A percentile compares a stretch with the other conserved stretches of the same genome.
Conservation (phyloP, 2,888 invertebrate genomes). For the Brachyptera risi region DNA sequence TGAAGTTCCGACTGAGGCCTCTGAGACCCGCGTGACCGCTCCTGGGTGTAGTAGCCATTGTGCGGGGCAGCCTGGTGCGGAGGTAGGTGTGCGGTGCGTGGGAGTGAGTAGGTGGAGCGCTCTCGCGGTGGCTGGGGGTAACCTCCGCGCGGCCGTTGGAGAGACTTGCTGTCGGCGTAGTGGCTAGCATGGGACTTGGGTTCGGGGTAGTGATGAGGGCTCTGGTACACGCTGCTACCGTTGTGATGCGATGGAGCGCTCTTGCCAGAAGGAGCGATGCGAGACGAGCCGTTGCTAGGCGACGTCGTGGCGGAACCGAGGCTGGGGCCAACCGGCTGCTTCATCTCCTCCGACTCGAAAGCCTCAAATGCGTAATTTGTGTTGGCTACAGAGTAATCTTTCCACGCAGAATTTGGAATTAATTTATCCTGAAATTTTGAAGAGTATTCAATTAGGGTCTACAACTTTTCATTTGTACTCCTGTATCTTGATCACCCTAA, state of each 20-base stretch:
- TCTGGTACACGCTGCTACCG: slow-evolving; percentile 23
- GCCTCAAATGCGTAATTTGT: slow-evolving; percentile 90
- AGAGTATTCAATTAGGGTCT: no score
- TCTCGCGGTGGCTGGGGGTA: slow-evolving; percentile 46
- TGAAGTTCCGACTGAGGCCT: slow-evolving; percentile 47
- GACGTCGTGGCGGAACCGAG: slow-evolving; percentile 38
- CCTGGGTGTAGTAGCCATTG: slow-evolving; percentile 39
- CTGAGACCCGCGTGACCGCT: slow-evolving; percentile 42
- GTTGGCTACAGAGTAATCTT: slow-evolving; percentile 77
- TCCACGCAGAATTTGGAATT: slow-evolving; percentile 82
- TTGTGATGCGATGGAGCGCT: slow-evolving; percentile 31
- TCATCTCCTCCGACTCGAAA: slow-evolving; percentile 75
- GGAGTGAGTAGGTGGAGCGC: slow-evolving; percentile 70
- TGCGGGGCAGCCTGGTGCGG: slow-evolving; percentile 35
- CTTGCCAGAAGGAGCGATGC: slow-evolving; percentile 31
- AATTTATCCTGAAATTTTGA: slow-evolving; percentile 64
- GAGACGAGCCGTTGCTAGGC: slow-evolving; percentile 37
- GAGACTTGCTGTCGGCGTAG: slow-evolving; percentile 49
- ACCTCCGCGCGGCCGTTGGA: slow-evolving; percentile 52
- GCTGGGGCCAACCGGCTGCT: slow-evolving; percentile 35
- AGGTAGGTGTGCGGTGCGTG: slow-evolving; percentile 57
- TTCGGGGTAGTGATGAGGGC: slow-evolving; percentile 13
- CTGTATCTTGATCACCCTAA: no score
- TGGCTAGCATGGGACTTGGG: slow-evolving; percentile 20
- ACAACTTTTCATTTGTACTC: no score